Evolutionary conservation across 2,113 vertebrate species (phyloP).

Genomic region (Gnathonemus echidnorhynchus): DNA sequence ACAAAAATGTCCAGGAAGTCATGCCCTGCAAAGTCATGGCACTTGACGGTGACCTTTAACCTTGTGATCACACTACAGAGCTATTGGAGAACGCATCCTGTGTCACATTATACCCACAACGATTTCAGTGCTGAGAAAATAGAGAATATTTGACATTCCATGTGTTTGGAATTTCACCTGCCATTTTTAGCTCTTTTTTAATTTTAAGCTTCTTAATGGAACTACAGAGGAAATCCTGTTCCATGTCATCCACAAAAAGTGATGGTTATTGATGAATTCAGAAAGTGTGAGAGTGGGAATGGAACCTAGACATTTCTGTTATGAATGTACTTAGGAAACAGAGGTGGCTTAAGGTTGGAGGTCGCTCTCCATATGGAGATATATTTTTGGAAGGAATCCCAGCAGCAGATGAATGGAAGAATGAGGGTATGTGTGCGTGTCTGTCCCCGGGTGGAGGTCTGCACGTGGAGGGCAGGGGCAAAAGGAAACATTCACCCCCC

Average conservation of each 20-base stretch:
- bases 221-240: neutral
- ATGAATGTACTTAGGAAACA: constrained; percentile 25
- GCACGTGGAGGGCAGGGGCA: neutral
- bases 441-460: neutral
- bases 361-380: neutral
- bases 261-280: constrained; percentile 6
- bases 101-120: neutral
- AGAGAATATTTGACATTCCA: constrained; percentile 23
- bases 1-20: neutral
- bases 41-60: neutral
- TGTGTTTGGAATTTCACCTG: constrained; percentile 28
- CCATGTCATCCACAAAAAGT: neutral
- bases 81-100: neutral
- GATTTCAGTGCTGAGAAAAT: neutral
- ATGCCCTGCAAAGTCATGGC: neutral
- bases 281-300: constrained; percentile 10
- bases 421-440: neutral
- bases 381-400: constrained; percentile 35
- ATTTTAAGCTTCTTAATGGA: neutral
- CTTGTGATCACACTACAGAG: neutral
- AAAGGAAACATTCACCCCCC: neutral
- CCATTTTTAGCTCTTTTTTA: neutral
- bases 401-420: constrained; percentile 19
- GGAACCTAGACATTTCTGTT: constrained; percentile 12
- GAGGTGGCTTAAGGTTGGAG: neutral